Percentiles rank a stretch among this genome's conserved stretches.
Conservation (phyloP, 2,797 vertebrate species). For the Petrocephalus schoutedeni region DNA sequence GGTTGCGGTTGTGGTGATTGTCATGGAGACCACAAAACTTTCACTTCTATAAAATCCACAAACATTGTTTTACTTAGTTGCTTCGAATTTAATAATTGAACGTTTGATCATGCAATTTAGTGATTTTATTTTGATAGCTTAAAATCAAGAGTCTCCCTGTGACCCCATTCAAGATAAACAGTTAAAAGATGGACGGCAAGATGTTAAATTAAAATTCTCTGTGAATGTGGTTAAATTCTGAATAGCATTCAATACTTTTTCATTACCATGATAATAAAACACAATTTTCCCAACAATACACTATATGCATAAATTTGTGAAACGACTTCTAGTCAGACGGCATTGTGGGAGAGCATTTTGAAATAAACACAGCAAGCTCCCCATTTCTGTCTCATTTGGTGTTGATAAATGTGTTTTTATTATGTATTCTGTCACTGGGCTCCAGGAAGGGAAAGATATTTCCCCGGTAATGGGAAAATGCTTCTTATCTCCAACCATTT, state of each 20-base stretch:
- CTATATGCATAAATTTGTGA: background rate
- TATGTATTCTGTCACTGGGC: background rate
- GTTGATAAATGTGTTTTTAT: background rate
- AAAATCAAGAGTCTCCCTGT: background rate
- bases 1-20: background rate
- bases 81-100: background rate
- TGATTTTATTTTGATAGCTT: background rate
- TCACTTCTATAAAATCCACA: background rate
- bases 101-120: background rate
- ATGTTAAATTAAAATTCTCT: background rate
- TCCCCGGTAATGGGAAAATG: slow-evolving; percentile 12
- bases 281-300: background rate
- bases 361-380: background rate
- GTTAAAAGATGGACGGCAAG: background rate
- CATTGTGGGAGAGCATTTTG: background rate
- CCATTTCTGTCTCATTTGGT: background rate
- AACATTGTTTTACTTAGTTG: background rate
- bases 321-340: background rate
- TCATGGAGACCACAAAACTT: background rate
- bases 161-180: background rate
- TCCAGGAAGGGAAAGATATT: background rate
- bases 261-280: background rate
- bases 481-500: slow-evolving; percentile 10
- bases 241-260: background rate
- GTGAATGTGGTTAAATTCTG: background rate